phyloP scores from a whole-genome alignment of 2,113 vertebrate genomes.

The Periophthalmus modestus region DNA sequence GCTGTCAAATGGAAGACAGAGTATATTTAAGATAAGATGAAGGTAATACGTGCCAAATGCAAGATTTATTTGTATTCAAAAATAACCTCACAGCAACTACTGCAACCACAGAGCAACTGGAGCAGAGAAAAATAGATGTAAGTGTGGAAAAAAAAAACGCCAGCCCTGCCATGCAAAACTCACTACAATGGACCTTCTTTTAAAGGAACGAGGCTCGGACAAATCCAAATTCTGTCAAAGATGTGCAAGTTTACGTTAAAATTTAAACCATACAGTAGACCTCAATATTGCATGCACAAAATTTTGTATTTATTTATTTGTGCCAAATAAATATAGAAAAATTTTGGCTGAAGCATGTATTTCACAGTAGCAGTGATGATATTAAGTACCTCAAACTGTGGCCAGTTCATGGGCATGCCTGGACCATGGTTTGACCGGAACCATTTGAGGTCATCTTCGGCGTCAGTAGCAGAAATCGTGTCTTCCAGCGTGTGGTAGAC shows the following conservation, averaged over 20 bases:
- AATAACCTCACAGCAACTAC: slow-evolving; percentile 21
- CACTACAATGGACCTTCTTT: slow-evolving; percentile 77
- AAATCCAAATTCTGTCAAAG: slow-evolving; percentile 71
- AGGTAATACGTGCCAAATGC: neutral
- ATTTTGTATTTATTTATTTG: neutral
- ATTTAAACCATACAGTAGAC: neutral
- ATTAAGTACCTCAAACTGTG: slow-evolving; percentile 91
- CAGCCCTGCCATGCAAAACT: slow-evolving; percentile 64
- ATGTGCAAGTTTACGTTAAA: slow-evolving; percentile 20
- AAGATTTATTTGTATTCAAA: neutral
- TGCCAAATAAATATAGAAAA: neutral
- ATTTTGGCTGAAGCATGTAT: neutral
- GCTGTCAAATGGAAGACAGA: neutral
- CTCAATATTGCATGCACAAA: neutral
- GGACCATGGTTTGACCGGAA: slow-evolving; percentile 91
- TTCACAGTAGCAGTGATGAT: neutral
- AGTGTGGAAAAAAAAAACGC: slow-evolving; percentile 25
- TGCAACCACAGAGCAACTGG: slow-evolving; percentile 36
- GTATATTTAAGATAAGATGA: neutral
- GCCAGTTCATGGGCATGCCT: slow-evolving; percentile 99
- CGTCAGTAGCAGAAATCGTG: slow-evolving; percentile 84
- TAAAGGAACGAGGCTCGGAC: slow-evolving; percentile 63
- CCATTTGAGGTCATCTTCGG: slow-evolving; percentile 91
- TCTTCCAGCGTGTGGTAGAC: slow-evolving; percentile 91
- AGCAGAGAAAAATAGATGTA: slow-evolving; percentile 10